These are phyloP conservation scores for Cryptocheilus praepositus DNA, from an alignment of 2,888 invertebrate species.

Conservation along the genomic window DNA sequence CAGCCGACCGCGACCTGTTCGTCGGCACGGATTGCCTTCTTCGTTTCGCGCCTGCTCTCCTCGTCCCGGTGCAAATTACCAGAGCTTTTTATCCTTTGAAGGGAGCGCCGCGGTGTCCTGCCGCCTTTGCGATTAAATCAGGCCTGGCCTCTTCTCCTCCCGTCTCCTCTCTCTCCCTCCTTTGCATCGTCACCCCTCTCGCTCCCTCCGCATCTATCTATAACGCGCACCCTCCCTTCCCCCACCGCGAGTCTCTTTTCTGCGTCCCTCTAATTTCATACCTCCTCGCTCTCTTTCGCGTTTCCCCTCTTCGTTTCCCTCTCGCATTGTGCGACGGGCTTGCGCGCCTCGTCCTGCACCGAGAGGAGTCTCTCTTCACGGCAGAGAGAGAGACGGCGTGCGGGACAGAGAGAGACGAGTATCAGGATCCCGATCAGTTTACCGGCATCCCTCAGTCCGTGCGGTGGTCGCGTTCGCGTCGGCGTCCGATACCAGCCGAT, in stretches of 20 bases:
- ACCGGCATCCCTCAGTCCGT: constrained; percentile 66
- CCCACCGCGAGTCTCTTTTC: constrained; percentile 8
- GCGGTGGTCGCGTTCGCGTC: constrained; percentile 55
- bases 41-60: constrained; percentile 15
- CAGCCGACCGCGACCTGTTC: too few species aligned
- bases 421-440: constrained; percentile 70
- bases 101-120: constrained; percentile 43
- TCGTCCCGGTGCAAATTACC: constrained; percentile 51
- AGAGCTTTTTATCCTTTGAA: constrained; percentile 55
- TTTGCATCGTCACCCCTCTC: constrained; percentile 18
- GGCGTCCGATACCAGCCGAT: constrained; percentile 39
- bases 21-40: constrained; percentile 33
- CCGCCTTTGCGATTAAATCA: constrained; percentile 62
- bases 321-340: constrained; percentile 45
- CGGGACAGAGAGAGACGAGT: constrained; percentile 53
- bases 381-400: constrained; percentile 21
- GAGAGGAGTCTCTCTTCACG: constrained; percentile 41
- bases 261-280: background rate
- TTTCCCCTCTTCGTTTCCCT: constrained; percentile 3
- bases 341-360: constrained; percentile 62
- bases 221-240: background rate
- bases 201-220: background rate
- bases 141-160: constrained; percentile 37
- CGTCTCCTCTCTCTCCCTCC: constrained; percentile 19
- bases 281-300: constrained; percentile 2